These are phyloP conservation scores for Glaucopsyche alexis DNA, from an alignment of 2,888 invertebrate species.

Conservation along the genomic window DNA sequence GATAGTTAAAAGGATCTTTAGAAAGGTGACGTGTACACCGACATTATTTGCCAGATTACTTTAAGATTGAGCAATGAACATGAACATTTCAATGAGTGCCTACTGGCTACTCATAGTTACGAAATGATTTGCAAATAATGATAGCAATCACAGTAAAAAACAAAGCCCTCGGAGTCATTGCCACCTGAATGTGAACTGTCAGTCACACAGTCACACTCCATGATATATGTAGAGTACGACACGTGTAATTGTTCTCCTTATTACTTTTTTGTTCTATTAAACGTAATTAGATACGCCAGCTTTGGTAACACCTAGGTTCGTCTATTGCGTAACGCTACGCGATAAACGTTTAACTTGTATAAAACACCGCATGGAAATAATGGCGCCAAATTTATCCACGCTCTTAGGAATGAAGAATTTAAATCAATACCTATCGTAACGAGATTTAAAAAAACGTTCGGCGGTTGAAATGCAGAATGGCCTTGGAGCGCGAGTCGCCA, in stretches of 20 bases:
- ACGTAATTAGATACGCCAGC: neutral
- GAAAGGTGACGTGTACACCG: neutral
- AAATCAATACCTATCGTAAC: constrained; percentile 20
- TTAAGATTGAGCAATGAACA: neutral
- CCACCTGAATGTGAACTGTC: neutral
- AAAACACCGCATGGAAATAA: neutral
- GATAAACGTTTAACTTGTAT: neutral
- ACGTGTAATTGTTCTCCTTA: neutral
- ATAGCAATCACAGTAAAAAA: neutral
- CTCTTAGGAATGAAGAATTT: neutral
- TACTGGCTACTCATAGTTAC: neutral
- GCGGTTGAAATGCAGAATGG: constrained; percentile 12
- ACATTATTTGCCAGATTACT: neutral
- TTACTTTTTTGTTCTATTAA: constrained; percentile 5
- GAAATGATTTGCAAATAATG: constrained; percentile 8
- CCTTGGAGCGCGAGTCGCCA: constrained; percentile 29
- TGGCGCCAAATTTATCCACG: constrained; percentile 7
- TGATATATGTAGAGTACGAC: neutral
- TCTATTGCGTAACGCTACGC: neutral
- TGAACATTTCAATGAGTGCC: constrained; percentile 2
- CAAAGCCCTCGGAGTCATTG: constrained; percentile 3
- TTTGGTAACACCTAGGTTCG: constrained; percentile 1
- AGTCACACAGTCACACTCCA: neutral
- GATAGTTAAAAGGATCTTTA: neutral
- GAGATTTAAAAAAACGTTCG: neutral